These are phyloP conservation scores for Hypothenemus hampei DNA, from an alignment of 1,140 invertebrate genomes.

Conservation along the genomic window DNA sequence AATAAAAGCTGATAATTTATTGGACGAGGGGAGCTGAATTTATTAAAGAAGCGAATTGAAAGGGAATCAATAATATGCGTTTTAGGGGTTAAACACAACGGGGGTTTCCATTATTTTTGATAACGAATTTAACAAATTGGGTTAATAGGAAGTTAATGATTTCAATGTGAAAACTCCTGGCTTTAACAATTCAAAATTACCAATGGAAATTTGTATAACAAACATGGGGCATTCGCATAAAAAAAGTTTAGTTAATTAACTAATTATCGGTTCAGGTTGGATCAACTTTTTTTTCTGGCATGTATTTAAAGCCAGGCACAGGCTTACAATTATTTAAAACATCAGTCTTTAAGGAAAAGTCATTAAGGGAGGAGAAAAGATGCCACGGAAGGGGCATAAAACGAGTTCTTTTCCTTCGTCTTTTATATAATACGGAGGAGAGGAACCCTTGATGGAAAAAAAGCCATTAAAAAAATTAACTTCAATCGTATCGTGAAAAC, in stretches of 20 bases:
- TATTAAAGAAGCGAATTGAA: constrained; percentile 15
- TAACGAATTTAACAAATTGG: constrained; percentile 10
- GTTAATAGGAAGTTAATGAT: constrained; percentile 11
- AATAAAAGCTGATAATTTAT: constrained; percentile 17
- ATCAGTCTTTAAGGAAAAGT: constrained; percentile 19
- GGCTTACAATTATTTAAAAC: constrained; percentile 19
- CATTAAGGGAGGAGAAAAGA: constrained; percentile 18
- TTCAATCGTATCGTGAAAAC: constrained; percentile 19
- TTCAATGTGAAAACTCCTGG: constrained; percentile 1
- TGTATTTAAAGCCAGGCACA: constrained; percentile 2
- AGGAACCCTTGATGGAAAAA: constrained; percentile 10
- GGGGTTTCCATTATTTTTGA: constrained; percentile 14
- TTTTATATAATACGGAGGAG: constrained; percentile 15
- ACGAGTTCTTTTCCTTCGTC: constrained; percentile 12
- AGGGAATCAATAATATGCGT: constrained; percentile 12
- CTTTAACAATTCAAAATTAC: too few relatives aligned
- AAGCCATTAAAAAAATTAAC: constrained; percentile 23
- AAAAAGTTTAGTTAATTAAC: background rate
- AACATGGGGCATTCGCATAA: too few relatives aligned
- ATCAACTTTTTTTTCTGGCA: constrained; percentile 1
- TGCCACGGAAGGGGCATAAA: constrained; percentile 18
- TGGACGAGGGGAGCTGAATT: constrained; percentile 9
- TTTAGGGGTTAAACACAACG: constrained; percentile 14
- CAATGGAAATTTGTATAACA: too few relatives aligned
- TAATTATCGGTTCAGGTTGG: constrained; percentile 5